Conservation (phyloP, 2,797 vertebrate species). For the Perodicticus potto region DNA sequence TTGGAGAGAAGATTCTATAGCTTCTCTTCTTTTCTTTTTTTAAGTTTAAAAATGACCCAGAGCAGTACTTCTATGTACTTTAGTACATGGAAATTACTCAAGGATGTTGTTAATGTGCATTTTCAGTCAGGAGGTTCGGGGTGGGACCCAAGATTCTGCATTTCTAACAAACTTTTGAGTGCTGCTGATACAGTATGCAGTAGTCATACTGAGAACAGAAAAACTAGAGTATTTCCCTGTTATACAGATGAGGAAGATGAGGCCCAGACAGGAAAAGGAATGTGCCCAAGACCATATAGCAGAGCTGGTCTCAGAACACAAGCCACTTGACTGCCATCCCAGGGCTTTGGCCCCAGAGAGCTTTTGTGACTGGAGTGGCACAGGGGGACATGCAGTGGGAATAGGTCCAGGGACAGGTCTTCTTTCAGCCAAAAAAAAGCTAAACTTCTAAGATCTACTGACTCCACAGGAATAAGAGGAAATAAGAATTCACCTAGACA, state of each 20-base stretch:
- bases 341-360: background rate
- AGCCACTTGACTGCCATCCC: background rate
- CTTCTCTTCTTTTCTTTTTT: background rate
- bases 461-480: background rate
- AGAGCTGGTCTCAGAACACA: background rate
- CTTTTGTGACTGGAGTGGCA: background rate
- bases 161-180: background rate
- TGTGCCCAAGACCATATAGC: background rate
- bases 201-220: background rate
- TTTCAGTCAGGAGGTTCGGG: background rate
- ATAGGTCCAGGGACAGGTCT: background rate
- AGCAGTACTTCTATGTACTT: background rate
- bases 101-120: background rate
- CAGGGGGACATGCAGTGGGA: background rate
- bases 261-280: background rate
- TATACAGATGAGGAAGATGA: background rate
- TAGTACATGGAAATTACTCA: background rate
- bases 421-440: background rate
- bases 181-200: background rate
- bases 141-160: background rate
- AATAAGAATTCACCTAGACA: background rate
- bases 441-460: background rate
- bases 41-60: slow-evolving; percentile 38
- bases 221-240: background rate
- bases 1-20: background rate